Evolutionary conservation across 64 coral and sea anemone species (phyloP).

Genomic region (Exaiptasia diaphana): DNA sequence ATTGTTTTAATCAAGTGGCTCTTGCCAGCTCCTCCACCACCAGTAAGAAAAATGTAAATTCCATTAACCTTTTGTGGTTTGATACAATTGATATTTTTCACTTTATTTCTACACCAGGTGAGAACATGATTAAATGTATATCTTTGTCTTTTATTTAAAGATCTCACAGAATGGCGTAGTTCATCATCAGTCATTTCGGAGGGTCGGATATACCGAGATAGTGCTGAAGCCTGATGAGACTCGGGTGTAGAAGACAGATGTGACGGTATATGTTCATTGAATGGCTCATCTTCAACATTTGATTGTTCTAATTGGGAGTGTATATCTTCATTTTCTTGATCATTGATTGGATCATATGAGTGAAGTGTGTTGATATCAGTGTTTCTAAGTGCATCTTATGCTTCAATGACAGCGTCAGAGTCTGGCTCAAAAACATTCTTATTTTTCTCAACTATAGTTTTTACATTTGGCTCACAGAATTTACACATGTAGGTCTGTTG

Average conservation of each 20-base stretch:
- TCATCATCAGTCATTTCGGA: slow-evolving; percentile 17
- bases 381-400: neutral
- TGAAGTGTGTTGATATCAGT: neutral
- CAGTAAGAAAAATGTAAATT: neutral
- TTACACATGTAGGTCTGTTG: slow-evolving; percentile 51
- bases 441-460: neutral
- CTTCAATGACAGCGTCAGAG: slow-evolving; percentile 23
- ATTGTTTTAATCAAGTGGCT: neutral
- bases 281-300: slow-evolving; percentile 32
- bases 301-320: neutral
- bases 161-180: slow-evolving; percentile 23
- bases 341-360: slow-evolving; percentile 46
- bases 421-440: slow-evolving; percentile 37
- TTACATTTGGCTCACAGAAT: slow-evolving; percentile 24
- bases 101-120: slow-evolving; percentile 9
- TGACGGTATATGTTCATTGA: slow-evolving; percentile 25
- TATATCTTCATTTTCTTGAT: slow-evolving; percentile 59
- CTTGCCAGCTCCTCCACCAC: neutral
- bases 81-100: neutral
- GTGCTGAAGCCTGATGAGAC: neutral
- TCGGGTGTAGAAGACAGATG: neutral
- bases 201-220: neutral
- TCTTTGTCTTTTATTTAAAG: neutral
- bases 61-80: neutral
- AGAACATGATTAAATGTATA: neutral